phyloP scores from a whole-genome alignment of 1,140 invertebrate species.

The Bicyclus anynana region DNA sequence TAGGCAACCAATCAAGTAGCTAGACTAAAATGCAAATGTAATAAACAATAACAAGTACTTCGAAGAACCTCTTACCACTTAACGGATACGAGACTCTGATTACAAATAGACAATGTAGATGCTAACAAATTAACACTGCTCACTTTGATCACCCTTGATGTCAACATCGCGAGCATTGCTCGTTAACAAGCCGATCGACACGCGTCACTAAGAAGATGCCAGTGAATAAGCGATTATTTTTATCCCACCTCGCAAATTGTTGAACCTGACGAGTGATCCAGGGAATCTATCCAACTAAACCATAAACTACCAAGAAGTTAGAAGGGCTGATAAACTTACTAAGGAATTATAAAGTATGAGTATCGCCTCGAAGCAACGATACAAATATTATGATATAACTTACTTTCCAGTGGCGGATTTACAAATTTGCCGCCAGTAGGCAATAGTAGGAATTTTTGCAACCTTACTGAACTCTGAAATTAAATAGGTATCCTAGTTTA shows the following conservation, averaged over 20 bases:
- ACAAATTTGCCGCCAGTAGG: too few relatives aligned
- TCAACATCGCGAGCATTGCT: slow-evolving; percentile 51
- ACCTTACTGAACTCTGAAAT: too few relatives aligned
- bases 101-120: slow-evolving; percentile 44
- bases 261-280: not conserved
- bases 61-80: slow-evolving; percentile 21
- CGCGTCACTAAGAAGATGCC: slow-evolving; percentile 33
- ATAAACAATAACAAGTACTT: slow-evolving; percentile 12
- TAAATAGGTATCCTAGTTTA: too few relatives aligned
- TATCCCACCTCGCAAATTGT: slow-evolving; percentile 8
- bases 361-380: too few relatives aligned
- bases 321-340: too few relatives aligned
- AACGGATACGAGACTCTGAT: slow-evolving; percentile 18
- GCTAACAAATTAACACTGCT: slow-evolving; percentile 42
- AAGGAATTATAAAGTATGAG: too few relatives aligned
- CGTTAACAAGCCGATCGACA: slow-evolving; percentile 59
- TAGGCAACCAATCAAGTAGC: not conserved
- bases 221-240: slow-evolving; percentile 18
- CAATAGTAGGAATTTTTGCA: too few relatives aligned
- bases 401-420: too few relatives aligned
- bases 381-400: too few relatives aligned
- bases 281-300: not conserved
- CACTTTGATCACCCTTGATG: slow-evolving; percentile 51
- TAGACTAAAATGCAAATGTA: not conserved
- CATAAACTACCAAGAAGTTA: too few relatives aligned